Percentiles rank a stretch among this genome's conserved stretches.
Conservation (phyloP, 2,113 vertebrate genomes). For the Pterocles orientalis region DNA sequence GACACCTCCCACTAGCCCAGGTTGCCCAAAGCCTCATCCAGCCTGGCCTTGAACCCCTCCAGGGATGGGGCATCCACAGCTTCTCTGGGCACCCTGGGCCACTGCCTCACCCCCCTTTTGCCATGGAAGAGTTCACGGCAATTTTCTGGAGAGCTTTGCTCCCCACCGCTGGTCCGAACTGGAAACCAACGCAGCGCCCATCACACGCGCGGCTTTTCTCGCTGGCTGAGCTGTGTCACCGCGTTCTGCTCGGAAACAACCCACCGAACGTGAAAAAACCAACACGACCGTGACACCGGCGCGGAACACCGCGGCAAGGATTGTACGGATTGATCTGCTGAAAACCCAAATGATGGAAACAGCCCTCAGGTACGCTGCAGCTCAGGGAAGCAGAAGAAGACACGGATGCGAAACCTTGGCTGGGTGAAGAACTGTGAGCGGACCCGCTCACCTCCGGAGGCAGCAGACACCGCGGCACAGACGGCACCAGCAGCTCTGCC, state of each 20-base stretch:
- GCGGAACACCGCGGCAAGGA: background rate
- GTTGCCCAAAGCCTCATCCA: too few relatives aligned
- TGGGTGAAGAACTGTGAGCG: too few relatives aligned
- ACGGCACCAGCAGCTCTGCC: background rate
- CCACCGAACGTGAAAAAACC: background rate
- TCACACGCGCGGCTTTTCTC: too few relatives aligned
- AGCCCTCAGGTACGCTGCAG: background rate
- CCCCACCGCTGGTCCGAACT: background rate
- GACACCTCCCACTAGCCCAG: too few relatives aligned
- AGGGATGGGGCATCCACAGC: too few relatives aligned
- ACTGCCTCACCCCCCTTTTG: too few relatives aligned
- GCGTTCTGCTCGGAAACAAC: background rate
- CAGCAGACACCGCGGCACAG: background rate
- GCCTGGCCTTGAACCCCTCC: too few relatives aligned
- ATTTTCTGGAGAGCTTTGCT: too few relatives aligned
- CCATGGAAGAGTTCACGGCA: rapidly evolving
- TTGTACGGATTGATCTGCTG: background rate
- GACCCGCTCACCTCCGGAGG: too few relatives aligned
- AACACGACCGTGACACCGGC: background rate
- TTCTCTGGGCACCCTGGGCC: too few relatives aligned
- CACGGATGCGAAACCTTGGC: background rate
- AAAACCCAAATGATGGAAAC: background rate
- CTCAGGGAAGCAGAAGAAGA: background rate
- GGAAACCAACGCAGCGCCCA: background rate
- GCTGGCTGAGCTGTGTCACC: background rate